Conservation (phyloP, 2,888 invertebrate genomes). For the Tenthredo mesomela region DNA sequence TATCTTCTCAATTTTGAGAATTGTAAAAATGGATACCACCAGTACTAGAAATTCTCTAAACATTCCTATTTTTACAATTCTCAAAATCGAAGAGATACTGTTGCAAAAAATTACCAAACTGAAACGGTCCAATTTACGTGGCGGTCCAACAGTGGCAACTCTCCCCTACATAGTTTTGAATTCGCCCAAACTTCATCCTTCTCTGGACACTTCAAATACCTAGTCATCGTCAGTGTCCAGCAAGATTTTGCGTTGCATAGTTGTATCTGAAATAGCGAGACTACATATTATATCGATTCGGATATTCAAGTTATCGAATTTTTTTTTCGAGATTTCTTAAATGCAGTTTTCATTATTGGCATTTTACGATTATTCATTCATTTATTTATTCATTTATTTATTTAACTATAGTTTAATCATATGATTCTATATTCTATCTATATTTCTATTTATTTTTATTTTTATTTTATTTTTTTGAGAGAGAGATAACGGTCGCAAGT, state of each 20-base stretch:
- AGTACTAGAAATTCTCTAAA: too few species aligned
- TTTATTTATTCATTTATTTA: constrained; percentile 31
- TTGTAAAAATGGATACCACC: too few species aligned
- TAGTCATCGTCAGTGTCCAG: not conserved
- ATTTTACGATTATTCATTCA: constrained; percentile 1
- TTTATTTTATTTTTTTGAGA: too few species aligned
- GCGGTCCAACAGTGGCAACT: too few species aligned
- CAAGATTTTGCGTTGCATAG: not conserved
- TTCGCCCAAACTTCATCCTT: not conserved
- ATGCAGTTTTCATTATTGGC: not conserved
- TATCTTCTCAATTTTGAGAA: too few species aligned
- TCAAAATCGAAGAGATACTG: too few species aligned
- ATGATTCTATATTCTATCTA: not conserved
- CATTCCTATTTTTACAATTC: too few species aligned
- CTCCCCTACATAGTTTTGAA: too few species aligned
- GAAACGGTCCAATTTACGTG: too few species aligned
- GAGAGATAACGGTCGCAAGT: not conserved
- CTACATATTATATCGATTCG: not conserved
- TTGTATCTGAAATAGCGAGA: not conserved
- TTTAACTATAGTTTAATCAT: not conserved
- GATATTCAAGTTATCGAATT: not conserved
- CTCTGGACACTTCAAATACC: not conserved
- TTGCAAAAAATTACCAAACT: too few species aligned
- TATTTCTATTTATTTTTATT: too few species aligned
- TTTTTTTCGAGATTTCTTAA: not conserved